Evolutionary conservation across 2,888 invertebrate species (phyloP).

Genomic region (Eupithecia dodoneata): DNA sequence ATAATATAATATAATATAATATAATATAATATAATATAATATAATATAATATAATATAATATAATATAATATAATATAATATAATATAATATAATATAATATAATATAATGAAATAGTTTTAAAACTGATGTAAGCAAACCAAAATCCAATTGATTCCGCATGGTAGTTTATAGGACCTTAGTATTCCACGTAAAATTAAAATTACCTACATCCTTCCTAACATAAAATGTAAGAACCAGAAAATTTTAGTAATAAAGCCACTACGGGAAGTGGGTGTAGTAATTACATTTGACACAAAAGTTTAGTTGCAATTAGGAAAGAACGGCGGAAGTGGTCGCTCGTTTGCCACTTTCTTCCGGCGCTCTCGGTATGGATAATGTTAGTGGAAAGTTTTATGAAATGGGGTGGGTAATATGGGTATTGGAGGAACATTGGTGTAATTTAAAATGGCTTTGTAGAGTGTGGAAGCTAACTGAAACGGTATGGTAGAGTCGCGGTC

Average conservation of each 20-base stretch:
- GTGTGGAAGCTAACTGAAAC: not conserved
- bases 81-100: too few species aligned
- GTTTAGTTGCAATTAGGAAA: constrained; percentile 57
- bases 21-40: too few species aligned
- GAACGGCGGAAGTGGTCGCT: constrained; percentile 55
- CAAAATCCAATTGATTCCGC: not conserved
- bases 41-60: too few species aligned
- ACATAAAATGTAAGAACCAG: constrained; percentile 1
- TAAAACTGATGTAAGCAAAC: not conserved
- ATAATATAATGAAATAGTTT: too few species aligned
- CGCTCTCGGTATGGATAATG: constrained; percentile 24
- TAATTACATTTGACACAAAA: constrained; percentile 61
- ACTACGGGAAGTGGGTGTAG: constrained; percentile 33
- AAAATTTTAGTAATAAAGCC: constrained; percentile 19
- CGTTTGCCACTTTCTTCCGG: constrained; percentile 58
- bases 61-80: too few species aligned
- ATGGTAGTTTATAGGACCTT: not conserved
- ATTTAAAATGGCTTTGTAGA: not conserved
- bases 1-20: too few species aligned
- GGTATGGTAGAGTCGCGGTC: not conserved
- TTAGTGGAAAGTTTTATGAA: constrained; percentile 24
- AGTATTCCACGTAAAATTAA: not conserved
- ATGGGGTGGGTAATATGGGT: not conserved
- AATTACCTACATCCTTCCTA: not conserved
- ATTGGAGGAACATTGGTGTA: not conserved